A percentile compares a stretch with the other conserved stretches of the same genome.
phyloP scores from a whole-genome alignment of 2,888 invertebrate species.

The Euspilapteryx auroguttella region DNA sequence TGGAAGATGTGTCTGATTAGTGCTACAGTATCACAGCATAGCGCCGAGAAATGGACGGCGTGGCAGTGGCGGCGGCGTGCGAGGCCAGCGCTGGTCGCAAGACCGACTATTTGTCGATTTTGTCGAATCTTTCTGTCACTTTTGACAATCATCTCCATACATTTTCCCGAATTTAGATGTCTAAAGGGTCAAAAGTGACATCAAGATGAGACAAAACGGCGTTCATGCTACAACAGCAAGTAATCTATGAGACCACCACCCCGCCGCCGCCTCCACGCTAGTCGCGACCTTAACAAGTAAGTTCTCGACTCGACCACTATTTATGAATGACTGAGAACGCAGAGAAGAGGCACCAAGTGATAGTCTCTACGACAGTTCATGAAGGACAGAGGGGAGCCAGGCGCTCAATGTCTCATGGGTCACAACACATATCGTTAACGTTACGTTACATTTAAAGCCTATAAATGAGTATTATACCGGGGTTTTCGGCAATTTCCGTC shows the following conservation, averaged over 20 bases:
- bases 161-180: no score
- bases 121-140: no score
- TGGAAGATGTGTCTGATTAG: conserved; percentile 51
- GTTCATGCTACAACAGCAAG: no score
- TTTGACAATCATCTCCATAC: no score
- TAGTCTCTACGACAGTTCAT: conserved; percentile 50
- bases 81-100: no score
- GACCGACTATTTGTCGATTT: no score
- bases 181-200: no score
- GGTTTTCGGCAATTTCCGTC: conserved; percentile 95
- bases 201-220: no score
- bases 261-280: no score
- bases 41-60: conserved; percentile 29
- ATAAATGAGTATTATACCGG: conserved; percentile 84
- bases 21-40: conserved; percentile 57
- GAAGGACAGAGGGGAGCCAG: conserved; percentile 24
- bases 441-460: conserved; percentile 54
- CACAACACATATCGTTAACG: conserved; percentile 64
- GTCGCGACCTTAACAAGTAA: no score
- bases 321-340: conserved; percentile 31
- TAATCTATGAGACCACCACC: no score
- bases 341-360: conserved; percentile 57
- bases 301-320: no score
- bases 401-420: conserved; percentile 47
- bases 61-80: conserved; percentile 13